A percentile compares a stretch with the other conserved stretches of the same genome.
These are phyloP conservation scores for Leuciscus idus DNA, from an alignment of 2,113 vertebrate species.

Conservation along the genomic window DNA sequence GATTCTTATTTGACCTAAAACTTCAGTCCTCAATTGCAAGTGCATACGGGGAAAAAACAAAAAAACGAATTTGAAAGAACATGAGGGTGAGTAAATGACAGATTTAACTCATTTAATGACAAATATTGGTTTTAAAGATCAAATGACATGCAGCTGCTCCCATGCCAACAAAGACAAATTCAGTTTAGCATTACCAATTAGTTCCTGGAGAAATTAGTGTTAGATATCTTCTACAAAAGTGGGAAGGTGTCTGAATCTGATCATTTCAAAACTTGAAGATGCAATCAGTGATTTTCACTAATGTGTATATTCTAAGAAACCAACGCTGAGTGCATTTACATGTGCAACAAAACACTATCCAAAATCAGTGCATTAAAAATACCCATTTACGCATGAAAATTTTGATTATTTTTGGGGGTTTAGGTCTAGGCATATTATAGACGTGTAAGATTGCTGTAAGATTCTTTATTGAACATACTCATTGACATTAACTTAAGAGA, in stretches of 20 bases:
- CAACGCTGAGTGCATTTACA: not conserved
- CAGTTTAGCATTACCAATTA: not conserved
- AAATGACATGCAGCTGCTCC: not conserved
- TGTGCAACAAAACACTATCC: not conserved
- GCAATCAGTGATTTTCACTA: not conserved
- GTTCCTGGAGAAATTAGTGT: not conserved
- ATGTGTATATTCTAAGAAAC: not conserved
- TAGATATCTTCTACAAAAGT: not conserved
- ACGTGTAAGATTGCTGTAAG: not conserved
- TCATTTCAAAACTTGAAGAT: not conserved
- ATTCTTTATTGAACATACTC: not conserved
- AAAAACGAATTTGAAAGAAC: not conserved
- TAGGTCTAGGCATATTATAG: not conserved
- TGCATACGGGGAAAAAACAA: no score
- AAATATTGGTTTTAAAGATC: not conserved
- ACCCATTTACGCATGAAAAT: not conserved
- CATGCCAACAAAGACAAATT: conserved; percentile 20
- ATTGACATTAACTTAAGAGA: not conserved
- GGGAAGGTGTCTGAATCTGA: not conserved
- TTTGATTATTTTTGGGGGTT: not conserved
- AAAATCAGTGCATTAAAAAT: conserved; percentile 1
- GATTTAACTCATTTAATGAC: not conserved
- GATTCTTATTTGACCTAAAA: not conserved
- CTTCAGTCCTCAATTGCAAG: not conserved
- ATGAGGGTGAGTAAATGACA: not conserved